These are phyloP conservation scores for Melospiza georgiana DNA, from an alignment of 2,113 vertebrate genomes.

Conservation along the genomic window DNA sequence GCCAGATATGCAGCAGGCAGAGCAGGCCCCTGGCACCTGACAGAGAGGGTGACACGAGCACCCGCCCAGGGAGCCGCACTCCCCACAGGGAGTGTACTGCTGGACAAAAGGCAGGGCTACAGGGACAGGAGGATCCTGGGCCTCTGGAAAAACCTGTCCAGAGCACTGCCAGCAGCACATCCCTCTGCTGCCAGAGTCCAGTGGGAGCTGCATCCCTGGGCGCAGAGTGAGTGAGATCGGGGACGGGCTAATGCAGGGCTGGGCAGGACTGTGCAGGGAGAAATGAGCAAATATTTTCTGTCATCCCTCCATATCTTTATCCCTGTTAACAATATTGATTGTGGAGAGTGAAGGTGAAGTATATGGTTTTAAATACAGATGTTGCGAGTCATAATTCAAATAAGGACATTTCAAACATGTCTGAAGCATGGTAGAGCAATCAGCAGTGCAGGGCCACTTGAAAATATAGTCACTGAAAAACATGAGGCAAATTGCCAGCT, in stretches of 20 bases:
- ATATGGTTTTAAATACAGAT: conserved; percentile 40
- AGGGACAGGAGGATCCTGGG: not conserved
- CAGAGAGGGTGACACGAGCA: not conserved
- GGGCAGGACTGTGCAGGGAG: not conserved
- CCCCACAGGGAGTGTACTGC: no score
- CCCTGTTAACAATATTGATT: conserved; percentile 37
- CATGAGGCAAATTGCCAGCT: not conserved
- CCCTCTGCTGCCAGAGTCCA: not conserved
- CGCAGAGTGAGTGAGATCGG: not conserved
- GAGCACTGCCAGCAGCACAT: not conserved
- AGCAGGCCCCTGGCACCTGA: rapidly evolving
- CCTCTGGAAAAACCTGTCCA: not conserved
- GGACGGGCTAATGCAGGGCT: not conserved
- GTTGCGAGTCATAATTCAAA: conserved; percentile 25
- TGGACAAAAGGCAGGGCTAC: not conserved
- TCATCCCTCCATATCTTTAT: conserved; percentile 1
- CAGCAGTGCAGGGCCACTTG: not conserved
- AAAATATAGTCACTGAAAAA: conserved; percentile 7
- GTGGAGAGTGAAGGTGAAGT: conserved; percentile 24
- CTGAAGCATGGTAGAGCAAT: not conserved
- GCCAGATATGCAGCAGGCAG: not conserved
- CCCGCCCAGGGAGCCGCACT: not conserved
- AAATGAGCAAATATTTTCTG: conserved; percentile 26
- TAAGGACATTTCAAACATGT: not conserved
- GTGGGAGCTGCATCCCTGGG: rapidly evolving